Evolutionary conservation across 2,113 vertebrate species (phyloP).

Genomic region (Eulemur rufifrons): DNA sequence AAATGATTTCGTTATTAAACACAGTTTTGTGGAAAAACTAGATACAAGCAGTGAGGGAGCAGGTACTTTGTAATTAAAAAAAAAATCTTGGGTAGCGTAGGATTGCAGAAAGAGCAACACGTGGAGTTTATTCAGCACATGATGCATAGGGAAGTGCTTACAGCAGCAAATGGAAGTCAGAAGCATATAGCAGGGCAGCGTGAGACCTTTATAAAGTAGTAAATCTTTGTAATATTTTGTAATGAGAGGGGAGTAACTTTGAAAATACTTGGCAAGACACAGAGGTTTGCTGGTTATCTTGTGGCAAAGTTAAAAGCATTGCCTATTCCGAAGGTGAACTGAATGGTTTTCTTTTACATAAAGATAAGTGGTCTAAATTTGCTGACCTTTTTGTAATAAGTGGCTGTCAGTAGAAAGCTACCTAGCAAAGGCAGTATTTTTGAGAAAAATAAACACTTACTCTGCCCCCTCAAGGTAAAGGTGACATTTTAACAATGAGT

Average conservation of each 20-base stretch:
- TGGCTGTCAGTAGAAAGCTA: background rate
- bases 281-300: background rate
- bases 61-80: background rate
- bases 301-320: background rate
- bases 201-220: background rate
- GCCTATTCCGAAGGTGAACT: background rate
- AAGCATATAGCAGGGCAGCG: background rate
- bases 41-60: background rate
- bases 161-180: background rate
- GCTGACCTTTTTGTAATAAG: background rate
- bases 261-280: background rate
- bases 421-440: constrained; percentile 4
- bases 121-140: background rate
- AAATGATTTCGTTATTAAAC: background rate
- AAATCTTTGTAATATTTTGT: background rate
- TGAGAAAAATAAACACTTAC: constrained; percentile 35
- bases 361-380: background rate
- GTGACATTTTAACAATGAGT: constrained; percentile 24
- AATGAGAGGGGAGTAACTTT: background rate
- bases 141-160: background rate
- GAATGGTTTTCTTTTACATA: background rate
- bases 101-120: background rate
- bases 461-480: background rate
- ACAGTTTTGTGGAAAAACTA: background rate
- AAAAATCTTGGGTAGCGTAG: background rate